phyloP scores from a whole-genome alignment of 2,888 invertebrate genomes.

The Empis livida region DNA sequence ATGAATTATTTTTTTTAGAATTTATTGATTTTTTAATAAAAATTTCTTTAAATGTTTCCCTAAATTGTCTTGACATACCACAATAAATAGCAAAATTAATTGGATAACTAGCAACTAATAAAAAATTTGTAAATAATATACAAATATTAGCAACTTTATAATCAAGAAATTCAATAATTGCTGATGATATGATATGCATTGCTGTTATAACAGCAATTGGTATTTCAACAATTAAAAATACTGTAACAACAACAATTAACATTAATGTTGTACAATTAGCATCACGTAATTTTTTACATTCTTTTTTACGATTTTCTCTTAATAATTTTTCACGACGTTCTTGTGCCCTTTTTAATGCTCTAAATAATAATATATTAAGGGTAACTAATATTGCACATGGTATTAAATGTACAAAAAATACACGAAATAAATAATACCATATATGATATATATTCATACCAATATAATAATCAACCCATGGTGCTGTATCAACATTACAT shows the following conservation, averaged over 20 bases:
- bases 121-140: slow-evolving; percentile 77
- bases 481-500: slow-evolving; percentile 47
- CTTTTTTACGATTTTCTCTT: slow-evolving; percentile 62
- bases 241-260: slow-evolving; percentile 77
- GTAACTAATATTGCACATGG: slow-evolving; percentile 83
- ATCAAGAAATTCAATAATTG: slow-evolving; percentile 57
- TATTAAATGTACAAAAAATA: slow-evolving; percentile 80
- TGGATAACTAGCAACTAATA: slow-evolving; percentile 81
- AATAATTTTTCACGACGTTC: slow-evolving; percentile 62
- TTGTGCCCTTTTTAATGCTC: slow-evolving; percentile 75
- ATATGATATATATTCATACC: slow-evolving; percentile 68
- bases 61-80: slow-evolving; percentile 88
- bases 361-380: slow-evolving; percentile 74
- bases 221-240: slow-evolving; percentile 71
- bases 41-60: slow-evolving; percentile 79
- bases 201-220: slow-evolving; percentile 72
- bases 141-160: slow-evolving; percentile 65
- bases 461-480: slow-evolving; percentile 55
- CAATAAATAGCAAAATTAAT: slow-evolving; percentile 93
- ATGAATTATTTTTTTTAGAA: slow-evolving; percentile 53
- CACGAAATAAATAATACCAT: slow-evolving; percentile 66
- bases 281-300: slow-evolving; percentile 58
- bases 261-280: slow-evolving; percentile 78
- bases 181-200: slow-evolving; percentile 68
- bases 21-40: slow-evolving; percentile 46